Percentiles rank a stretch among this genome's conserved stretches.
phyloP scores from a whole-genome alignment of 2,888 invertebrate species.

The Cheilosia grossa region DNA sequence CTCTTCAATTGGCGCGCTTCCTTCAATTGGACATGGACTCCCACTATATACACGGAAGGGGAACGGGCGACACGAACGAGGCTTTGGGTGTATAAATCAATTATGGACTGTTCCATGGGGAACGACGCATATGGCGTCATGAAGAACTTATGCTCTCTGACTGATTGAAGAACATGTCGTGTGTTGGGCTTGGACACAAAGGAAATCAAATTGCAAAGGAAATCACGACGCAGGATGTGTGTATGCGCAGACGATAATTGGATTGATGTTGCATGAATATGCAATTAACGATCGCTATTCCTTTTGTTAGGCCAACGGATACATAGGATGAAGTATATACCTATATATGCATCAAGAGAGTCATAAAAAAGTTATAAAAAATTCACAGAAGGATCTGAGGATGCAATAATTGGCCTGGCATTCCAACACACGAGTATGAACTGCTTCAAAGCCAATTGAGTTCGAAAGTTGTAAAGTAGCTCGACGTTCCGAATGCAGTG shows the following conservation, averaged over 20 bases:
- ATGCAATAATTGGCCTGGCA: constrained; percentile 2
- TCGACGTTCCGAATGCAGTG: background rate
- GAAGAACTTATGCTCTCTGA: constrained; percentile 43
- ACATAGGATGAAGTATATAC: background rate
- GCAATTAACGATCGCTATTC: constrained; percentile 55
- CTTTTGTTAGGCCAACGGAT: constrained; percentile 31
- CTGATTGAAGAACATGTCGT: constrained; percentile 44
- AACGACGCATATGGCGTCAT: constrained; percentile 41
- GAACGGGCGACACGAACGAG: constrained; percentile 8
- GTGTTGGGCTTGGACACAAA: constrained; percentile 15
- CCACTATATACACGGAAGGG: background rate
- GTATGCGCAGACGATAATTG: constrained; percentile 46
- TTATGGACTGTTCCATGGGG: constrained; percentile 56
- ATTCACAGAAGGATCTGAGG: background rate
- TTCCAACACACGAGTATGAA: background rate
- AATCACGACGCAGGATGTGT: constrained; percentile 16
- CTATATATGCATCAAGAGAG: background rate
- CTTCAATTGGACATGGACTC: constrained; percentile 42
- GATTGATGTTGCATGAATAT: constrained; percentile 63
- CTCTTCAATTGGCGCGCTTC: constrained; percentile 33
- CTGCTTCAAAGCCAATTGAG: no score
- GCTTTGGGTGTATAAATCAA: constrained; percentile 54
- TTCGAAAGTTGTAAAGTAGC: background rate
- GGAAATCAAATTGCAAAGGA: constrained; percentile 4
- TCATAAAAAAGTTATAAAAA: background rate